Percentiles rank a stretch among this genome's conserved stretches.
Conservation (phyloP, 2,888 invertebrate species). For the Drosophila barbarae region DNA sequence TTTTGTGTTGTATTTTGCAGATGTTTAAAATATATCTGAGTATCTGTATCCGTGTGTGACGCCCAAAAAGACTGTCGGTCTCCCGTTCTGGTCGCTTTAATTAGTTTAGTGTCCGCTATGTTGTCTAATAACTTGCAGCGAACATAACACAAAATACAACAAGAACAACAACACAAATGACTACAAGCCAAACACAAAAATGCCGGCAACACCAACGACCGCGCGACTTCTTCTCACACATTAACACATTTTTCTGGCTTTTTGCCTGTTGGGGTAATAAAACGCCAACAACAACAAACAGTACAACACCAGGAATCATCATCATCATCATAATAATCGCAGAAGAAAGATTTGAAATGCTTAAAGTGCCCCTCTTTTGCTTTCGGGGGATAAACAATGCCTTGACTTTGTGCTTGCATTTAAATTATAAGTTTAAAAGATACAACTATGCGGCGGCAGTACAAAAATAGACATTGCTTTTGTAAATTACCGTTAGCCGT, state of each 20-base stretch:
- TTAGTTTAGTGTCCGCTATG: conserved; percentile 69
- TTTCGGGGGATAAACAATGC: conserved; percentile 56
- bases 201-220: conserved; percentile 19
- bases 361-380: conserved; percentile 8
- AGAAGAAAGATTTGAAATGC: conserved; percentile 59
- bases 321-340: conserved; percentile 56
- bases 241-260: conserved; percentile 63
- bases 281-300: conserved; percentile 3
- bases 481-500: conserved; percentile 68
- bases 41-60: conserved; percentile 38
- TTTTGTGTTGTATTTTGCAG: neutral
- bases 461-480: conserved; percentile 66
- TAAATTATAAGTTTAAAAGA: conserved; percentile 69
- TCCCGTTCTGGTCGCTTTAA: conserved; percentile 53
- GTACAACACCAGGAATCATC: conserved; percentile 28
- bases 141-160: conserved; percentile 15
- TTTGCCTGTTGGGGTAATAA: conserved; percentile 42
- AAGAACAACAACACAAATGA: conserved; percentile 18
- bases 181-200: conserved; percentile 32
- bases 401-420: conserved; percentile 63
- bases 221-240: conserved; percentile 63
- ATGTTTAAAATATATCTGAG: conserved; percentile 15
- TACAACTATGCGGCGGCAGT: conserved; percentile 46
- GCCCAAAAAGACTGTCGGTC: conserved; percentile 49
- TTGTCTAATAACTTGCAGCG: conserved; percentile 49